Percentiles rank a stretch among this genome's conserved stretches.
These are phyloP conservation scores for Spondyliosoma cantharus DNA, from an alignment of 2,797 vertebrate species.

Conservation along the genomic window DNA sequence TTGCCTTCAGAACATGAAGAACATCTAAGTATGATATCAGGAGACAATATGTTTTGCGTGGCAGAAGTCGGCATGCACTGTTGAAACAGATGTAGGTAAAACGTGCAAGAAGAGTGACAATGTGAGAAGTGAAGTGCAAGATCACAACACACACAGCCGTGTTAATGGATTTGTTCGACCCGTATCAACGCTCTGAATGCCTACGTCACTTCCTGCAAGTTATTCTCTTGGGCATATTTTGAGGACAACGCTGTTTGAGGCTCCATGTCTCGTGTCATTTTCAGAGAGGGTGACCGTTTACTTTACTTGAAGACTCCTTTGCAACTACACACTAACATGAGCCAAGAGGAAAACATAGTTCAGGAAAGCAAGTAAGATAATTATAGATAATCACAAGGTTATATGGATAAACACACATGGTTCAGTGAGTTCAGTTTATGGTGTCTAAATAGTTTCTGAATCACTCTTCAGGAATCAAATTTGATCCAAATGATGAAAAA, in stretches of 20 bases:
- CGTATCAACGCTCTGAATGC: conserved; percentile 7
- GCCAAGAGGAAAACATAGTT: conserved; percentile 25
- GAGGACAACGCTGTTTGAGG: conserved; percentile 30
- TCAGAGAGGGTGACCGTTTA: neutral
- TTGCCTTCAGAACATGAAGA: neutral
- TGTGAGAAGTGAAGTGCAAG: neutral
- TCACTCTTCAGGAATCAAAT: conserved; percentile 26
- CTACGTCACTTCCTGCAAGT: conserved; percentile 9
- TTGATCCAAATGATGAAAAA: conserved; percentile 13
- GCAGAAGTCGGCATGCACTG: neutral
- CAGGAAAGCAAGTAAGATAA: conserved; percentile 39
- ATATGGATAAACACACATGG: conserved; percentile 5
- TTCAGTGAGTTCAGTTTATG: conserved; percentile 3
- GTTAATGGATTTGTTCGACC: conserved; percentile 3
- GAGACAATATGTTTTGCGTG: too few species aligned
- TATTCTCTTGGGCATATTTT: conserved; percentile 6
- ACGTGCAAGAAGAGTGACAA: conserved; percentile 12
- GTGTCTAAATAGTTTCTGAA: neutral
- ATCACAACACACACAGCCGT: neutral
- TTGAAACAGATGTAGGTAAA: conserved; percentile 1
- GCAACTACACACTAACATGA: conserved; percentile 70
- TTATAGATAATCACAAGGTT: conserved; percentile 18
- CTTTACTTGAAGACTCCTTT: neutral
- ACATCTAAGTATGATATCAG: neutral
- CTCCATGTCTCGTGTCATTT: neutral